Evolutionary conservation across 2,113 vertebrate genomes (phyloP).

Genomic region (Marmota monax): DNA sequence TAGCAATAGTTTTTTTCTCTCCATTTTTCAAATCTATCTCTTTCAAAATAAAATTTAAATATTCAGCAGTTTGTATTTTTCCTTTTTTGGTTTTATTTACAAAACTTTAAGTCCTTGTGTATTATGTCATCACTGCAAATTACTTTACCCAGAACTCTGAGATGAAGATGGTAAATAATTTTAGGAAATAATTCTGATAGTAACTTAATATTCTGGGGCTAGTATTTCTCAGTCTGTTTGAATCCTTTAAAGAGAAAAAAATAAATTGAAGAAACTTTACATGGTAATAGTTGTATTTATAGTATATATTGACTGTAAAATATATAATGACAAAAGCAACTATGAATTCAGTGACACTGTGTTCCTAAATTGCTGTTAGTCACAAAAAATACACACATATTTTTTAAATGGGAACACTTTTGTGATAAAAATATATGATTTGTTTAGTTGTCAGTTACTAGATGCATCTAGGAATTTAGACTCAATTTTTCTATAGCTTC

Average conservation of each 20-base stretch:
- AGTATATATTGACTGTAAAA: not conserved
- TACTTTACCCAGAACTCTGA: not conserved
- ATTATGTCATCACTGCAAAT: not conserved
- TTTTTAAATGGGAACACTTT: not conserved
- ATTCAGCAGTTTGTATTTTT: conserved; percentile 28
- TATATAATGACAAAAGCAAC: not conserved
- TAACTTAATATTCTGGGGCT: conserved; percentile 7
- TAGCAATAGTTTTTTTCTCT: not conserved
- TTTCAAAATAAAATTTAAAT: conserved; percentile 54
- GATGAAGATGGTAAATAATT: not conserved
- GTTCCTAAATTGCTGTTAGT: not conserved
- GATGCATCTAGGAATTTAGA: not conserved
- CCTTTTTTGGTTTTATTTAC: not conserved
- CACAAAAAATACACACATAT: not conserved
- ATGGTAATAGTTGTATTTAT: conserved; percentile 1
- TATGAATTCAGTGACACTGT: not conserved
- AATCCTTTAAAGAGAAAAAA: conserved; percentile 34
- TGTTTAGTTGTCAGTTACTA: not conserved
- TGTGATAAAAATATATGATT: conserved; percentile 9
- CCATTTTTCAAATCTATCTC: not conserved
- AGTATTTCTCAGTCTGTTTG: not conserved
- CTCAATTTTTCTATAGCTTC: not conserved
- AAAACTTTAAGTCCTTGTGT: not conserved
- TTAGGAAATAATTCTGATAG: not conserved
- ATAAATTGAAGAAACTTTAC: not conserved